phyloP scores from a whole-genome alignment of 2,888 invertebrate species.

The Synergus gifuensis region DNA sequence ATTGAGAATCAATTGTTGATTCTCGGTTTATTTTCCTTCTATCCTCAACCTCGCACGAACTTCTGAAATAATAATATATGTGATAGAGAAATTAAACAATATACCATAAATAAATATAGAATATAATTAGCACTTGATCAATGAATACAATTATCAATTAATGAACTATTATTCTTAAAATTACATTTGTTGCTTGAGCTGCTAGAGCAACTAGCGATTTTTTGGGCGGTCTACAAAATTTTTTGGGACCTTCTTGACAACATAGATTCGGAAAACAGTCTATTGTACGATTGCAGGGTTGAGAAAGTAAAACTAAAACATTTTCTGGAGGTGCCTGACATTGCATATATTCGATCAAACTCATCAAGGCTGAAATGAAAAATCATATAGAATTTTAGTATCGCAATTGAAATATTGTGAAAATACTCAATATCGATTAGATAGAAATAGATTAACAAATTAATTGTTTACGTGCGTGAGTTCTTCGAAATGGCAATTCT shows the following conservation, averaged over 20 bases:
- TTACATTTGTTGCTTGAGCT: constrained; percentile 82
- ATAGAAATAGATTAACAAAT: not conserved
- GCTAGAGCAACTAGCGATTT: constrained; percentile 84
- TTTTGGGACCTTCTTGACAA: constrained; percentile 87
- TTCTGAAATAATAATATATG: constrained; percentile 49
- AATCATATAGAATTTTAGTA: constrained; percentile 35
- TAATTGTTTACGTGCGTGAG: constrained; percentile 82
- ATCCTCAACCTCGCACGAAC: constrained; percentile 51
- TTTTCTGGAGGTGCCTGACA: constrained; percentile 86
- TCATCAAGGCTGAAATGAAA: constrained; percentile 63
- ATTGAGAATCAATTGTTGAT: constrained; percentile 25
- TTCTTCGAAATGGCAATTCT: constrained; percentile 81
- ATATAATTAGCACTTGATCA: not conserved
- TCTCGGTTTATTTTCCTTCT: constrained; percentile 6
- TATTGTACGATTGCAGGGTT: constrained; percentile 84
- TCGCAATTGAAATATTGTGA: not conserved
- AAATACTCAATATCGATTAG: not conserved
- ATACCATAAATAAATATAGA: not conserved
- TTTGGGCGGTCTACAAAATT: constrained; percentile 86
- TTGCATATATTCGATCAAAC: constrained; percentile 82
- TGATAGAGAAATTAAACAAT: not conserved
- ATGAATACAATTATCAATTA: not conserved
- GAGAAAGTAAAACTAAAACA: constrained; percentile 85
- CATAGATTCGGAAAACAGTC: constrained; percentile 90
- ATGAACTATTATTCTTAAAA: not conserved